phyloP scores from a whole-genome alignment of 2,113 vertebrate species.

The Antennarius striatus region DNA sequence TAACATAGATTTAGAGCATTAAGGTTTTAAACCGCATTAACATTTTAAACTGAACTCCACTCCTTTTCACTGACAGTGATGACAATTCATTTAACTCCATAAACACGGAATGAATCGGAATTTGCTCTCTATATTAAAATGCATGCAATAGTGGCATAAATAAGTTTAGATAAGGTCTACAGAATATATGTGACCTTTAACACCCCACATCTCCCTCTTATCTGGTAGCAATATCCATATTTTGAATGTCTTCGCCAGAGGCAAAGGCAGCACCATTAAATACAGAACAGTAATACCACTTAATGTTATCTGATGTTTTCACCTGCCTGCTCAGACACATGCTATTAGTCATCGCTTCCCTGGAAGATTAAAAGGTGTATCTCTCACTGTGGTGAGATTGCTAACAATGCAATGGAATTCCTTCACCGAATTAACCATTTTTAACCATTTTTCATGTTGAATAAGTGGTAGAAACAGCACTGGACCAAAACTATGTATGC shows the following conservation, averaged over 20 bases:
- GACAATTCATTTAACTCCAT: no score
- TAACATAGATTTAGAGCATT: not conserved
- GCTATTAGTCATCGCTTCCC: not conserved
- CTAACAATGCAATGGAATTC: no score
- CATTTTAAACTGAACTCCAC: no score
- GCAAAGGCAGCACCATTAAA: not conserved
- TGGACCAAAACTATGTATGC: no score
- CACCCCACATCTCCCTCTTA: not conserved
- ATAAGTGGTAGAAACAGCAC: no score
- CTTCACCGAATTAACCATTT: no score
- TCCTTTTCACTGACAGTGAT: no score
- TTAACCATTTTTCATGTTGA: no score
- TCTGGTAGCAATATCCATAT: not conserved
- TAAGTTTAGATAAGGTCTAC: not conserved
- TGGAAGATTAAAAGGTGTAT: slow-evolving; percentile 1
- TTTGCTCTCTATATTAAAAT: no score
- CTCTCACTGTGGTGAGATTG: not conserved
- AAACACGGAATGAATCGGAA: no score
- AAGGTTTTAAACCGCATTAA: no score
- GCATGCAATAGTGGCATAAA: no score
- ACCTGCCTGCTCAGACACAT: not conserved
- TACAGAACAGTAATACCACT: not conserved
- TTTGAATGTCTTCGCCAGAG: not conserved
- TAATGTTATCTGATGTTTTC: slow-evolving; percentile 1
- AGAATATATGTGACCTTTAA: not conserved